phyloP scores from a whole-genome alignment of 2,113 vertebrate species.

The Aspiorhynchus laticeps region DNA sequence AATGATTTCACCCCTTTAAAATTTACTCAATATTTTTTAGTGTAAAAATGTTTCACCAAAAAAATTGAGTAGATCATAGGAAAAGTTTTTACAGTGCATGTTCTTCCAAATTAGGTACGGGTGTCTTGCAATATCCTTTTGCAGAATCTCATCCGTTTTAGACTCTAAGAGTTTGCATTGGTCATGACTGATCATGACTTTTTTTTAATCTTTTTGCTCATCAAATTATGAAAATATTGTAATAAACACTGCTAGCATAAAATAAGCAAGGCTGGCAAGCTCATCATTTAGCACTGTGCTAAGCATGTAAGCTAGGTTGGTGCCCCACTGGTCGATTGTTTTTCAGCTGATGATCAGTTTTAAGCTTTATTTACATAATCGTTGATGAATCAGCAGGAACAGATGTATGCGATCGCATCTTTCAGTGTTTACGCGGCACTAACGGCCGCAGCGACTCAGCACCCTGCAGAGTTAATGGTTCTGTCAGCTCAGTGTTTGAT shows the following conservation, averaged over 20 bases:
- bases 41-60: no score
- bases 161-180: neutral
- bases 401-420: neutral
- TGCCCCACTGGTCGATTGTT: neutral
- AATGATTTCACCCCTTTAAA: no score
- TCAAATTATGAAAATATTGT: neutral
- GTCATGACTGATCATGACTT: neutral
- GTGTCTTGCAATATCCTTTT: neutral
- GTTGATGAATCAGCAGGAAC: neutral
- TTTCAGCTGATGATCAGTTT: neutral
- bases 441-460: neutral
- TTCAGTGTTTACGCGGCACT: no score
- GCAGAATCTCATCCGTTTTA: neutral
- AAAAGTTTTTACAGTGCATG: no score
- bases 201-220: neutral
- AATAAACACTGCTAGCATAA: neutral
- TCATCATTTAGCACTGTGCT: neutral
- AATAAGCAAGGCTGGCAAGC: neutral
- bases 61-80: no score
- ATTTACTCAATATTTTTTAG: no score
- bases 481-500: neutral
- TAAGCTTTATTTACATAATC: neutral
- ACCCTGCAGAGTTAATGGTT: neutral
- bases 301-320: neutral
- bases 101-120: neutral